Base-by-base conservation (phyloP, 35 echinoderm and acorn worm genomes). In the Apostichopus parvimensis region DNA sequence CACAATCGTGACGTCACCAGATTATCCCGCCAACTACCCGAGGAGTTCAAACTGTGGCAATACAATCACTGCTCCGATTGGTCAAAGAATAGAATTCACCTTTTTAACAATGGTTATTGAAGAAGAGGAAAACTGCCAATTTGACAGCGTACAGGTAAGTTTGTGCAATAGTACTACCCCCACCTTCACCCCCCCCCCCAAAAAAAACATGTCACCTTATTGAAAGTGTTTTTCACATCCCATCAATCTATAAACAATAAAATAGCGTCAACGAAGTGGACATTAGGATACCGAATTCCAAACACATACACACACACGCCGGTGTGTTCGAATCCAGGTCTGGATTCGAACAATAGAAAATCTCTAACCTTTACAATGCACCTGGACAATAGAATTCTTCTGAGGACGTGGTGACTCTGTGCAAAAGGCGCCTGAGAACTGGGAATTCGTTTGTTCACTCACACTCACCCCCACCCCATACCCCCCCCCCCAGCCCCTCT, bases 121-220 rank as follows among this genome's bases (percentile, higher is more conserved):
- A 82, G 52, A 11, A 17, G 25, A 58, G 15, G 45, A 82, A 45
- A 13, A 11, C 11, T 82, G 79, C 55, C 12, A 11, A 2, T 82
- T 82, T 55, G 79, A 82, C 52, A 82, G 79, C 55, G 79, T 82
- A 82, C 79, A 82, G 54, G 79, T 82, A 82, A 82, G 9, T 17
- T 82, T 53, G 78, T 9, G 55, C 75, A 77, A 77, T 26, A 22
- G 8, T n/a, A 8, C 25, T 17, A n/a, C 4, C 25, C 18, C 12
- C n/a, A 72, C 12, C 12, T 4, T 2, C 28, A 34, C 34, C 34
- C 34, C 34, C 2, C 34, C 34, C 34, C 2, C 3, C 5, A 14
- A 72, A 14, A 72, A 20, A 72, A 14, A 20, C 12, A 12, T 72
- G 5, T 72, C 12, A 20, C 68, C 12, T 12, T 5, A 20, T 72